These are phyloP conservation scores for Catocala nupta DNA, from an alignment of 2,888 invertebrate genomes.

Conservation along the genomic window DNA sequence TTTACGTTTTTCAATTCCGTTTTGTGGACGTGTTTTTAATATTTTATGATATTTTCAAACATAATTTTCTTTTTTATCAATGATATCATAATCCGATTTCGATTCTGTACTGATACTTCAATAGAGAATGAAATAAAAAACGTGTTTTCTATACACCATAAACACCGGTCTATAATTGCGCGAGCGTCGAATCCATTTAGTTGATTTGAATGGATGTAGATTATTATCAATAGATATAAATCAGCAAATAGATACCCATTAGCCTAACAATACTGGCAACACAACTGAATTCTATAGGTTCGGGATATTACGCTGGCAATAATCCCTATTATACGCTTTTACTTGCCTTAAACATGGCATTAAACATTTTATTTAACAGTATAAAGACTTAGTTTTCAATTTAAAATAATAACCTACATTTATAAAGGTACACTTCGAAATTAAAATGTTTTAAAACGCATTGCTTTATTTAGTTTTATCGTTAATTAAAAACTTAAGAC, in stretches of 20 bases:
- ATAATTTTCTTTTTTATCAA: constrained; percentile 43
- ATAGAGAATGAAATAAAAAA: constrained; percentile 53
- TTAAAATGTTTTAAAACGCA: constrained; percentile 78
- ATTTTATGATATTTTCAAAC: constrained; percentile 43
- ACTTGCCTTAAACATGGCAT: constrained; percentile 37
- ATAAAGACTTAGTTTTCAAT: constrained; percentile 56
- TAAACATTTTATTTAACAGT: constrained; percentile 45
- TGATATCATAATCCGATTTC: constrained; percentile 60
- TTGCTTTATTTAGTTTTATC: constrained; percentile 42
- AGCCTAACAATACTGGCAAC: constrained; percentile 65
- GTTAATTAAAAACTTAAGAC: constrained; percentile 16
- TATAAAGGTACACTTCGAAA: constrained; percentile 79
- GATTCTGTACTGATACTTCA: constrained; percentile 59
- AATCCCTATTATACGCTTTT: constrained; percentile 41
- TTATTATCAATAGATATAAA: constrained; percentile 75
- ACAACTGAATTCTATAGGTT: constrained; percentile 63
- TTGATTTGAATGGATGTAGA: constrained; percentile 72
- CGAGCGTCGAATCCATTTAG: constrained; percentile 70
- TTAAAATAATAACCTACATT: constrained; percentile 68
- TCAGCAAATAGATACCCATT: constrained; percentile 76
- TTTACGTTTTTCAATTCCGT: constrained; percentile 65
- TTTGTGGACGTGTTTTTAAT: constrained; percentile 55
- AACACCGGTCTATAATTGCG: constrained; percentile 65
- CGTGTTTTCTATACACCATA: constrained; percentile 58
- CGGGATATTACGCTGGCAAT: constrained; percentile 40